Base-by-base conservation (phyloP, 2,113 vertebrate species). In the Rhinolophus sinicus region DNA sequence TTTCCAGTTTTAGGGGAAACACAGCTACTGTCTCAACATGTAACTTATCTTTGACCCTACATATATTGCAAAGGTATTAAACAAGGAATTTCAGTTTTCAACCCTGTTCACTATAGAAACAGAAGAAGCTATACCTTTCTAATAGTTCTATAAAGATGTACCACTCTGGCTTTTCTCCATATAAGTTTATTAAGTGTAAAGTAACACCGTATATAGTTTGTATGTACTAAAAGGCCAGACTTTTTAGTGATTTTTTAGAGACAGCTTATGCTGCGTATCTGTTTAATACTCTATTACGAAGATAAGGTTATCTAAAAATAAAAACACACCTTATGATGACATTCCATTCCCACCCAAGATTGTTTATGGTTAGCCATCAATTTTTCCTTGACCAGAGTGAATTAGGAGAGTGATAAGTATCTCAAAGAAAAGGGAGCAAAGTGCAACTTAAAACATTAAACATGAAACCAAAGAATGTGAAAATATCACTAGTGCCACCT, bases 351-450 rank as follows among this genome's bases (percentile, higher is more conserved):
- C 97, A 97, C 92, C 90, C 84, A 90, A 54, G 60, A 38, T 0
- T 98, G 97, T 98, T 98, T 98, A 98, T 6, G 58, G 88, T 96
- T 78, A 30, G 97, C 98, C 97, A 99, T 98, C 98, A 97, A 98
- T 92, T 98, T 97, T 95, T 96, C 97, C 90, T 92, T 97, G 96
- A 97, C 54, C 96, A 97, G 93, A 98, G 97, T 72, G 81, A 98
- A 98, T 95, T 81, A 97, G 69, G 93, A 96, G 97, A 98, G 98
- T 97, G 98, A 97, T 98, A 98, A 98, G 97, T 98, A 98, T 98
- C 97, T 98, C 97, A 98, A 92, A 80, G 97, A 97, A 94, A 97
- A 97, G 95, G 96, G 93, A 98, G 97, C 82, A 98, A 96, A 88
- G 96, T 77, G 60, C 84, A 97, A 96, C 93, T 97, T 97, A 72